Conservation (phyloP, 2,113 vertebrate species). For the Burhinus bistriatus region DNA sequence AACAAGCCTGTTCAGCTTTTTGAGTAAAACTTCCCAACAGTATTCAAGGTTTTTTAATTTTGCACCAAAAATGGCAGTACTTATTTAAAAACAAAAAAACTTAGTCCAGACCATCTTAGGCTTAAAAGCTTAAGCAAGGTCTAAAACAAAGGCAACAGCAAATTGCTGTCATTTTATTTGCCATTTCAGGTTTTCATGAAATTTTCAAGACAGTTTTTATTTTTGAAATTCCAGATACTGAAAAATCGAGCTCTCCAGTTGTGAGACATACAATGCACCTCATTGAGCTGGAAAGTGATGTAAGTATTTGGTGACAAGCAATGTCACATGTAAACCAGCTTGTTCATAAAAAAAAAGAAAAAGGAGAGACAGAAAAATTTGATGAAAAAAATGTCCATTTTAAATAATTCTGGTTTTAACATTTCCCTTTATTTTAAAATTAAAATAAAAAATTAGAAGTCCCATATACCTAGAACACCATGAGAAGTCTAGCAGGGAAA, state of each 20-base stretch:
- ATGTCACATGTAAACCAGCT: not conserved
- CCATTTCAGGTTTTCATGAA: not conserved
- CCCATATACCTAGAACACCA: not conserved
- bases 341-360: not conserved
- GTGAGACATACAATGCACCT: not conserved
- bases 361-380: not conserved
- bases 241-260: not conserved
- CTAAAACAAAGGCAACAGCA: not conserved
- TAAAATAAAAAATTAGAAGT: not conserved
- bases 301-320: not conserved
- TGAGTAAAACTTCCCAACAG: not conserved
- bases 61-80: not conserved
- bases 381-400: rapidly evolving
- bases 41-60: not conserved
- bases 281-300: not conserved
- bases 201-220: not conserved
- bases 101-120: not conserved
- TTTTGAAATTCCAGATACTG: not conserved
- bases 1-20: not conserved
- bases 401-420: not conserved
- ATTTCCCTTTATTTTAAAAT: not conserved
- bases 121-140: not conserved
- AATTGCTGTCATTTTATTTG: not conserved
- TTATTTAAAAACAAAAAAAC: not conserved
- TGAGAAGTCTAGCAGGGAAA: not conserved